Evolutionary conservation across 1,140 invertebrate species (phyloP).

Genomic region (Hycleus cichorii): DNA sequence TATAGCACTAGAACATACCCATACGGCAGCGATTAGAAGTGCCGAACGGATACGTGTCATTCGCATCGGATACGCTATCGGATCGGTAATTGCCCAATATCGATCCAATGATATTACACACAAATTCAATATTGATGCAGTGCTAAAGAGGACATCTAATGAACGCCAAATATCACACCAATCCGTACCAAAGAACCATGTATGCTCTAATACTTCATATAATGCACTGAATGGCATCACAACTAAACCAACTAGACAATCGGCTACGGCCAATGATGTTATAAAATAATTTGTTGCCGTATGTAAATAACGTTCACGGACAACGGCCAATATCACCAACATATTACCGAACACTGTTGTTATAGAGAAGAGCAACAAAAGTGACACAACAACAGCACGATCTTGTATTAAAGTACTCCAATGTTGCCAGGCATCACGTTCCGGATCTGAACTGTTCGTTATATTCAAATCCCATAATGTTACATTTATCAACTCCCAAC

Average conservation of each 20-base stretch:
- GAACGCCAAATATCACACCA: constrained; percentile 97
- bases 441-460: constrained; percentile 21
- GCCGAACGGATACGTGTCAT: constrained; percentile 79
- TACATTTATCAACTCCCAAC: constrained; percentile 10
- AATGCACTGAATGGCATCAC: constrained; percentile 95
- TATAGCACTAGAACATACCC: constrained; percentile 88
- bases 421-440: constrained; percentile 41
- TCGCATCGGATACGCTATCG: constrained; percentile 88
- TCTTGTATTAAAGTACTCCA: constrained; percentile 61
- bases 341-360: constrained; percentile 95
- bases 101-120: constrained; percentile 97
- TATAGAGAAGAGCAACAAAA: constrained; percentile 83
- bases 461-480: constrained; percentile 6
- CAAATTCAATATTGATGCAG: constrained; percentile 92
- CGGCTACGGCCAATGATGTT: constrained; percentile 93
- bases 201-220: constrained; percentile 78
- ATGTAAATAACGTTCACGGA: constrained; percentile 79
- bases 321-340: constrained; percentile 90
- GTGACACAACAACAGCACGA: constrained; percentile 69
- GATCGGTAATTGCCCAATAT: constrained; percentile 97
- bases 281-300: constrained; percentile 99
- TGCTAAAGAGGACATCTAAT: constrained; percentile 91
- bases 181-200: constrained; percentile 77
- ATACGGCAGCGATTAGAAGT: constrained; percentile 78
- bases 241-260: constrained; percentile 89